phyloP scores from a whole-genome alignment of 2,797 vertebrate genomes.

The Ptychobarbus kaznakovi region DNA sequence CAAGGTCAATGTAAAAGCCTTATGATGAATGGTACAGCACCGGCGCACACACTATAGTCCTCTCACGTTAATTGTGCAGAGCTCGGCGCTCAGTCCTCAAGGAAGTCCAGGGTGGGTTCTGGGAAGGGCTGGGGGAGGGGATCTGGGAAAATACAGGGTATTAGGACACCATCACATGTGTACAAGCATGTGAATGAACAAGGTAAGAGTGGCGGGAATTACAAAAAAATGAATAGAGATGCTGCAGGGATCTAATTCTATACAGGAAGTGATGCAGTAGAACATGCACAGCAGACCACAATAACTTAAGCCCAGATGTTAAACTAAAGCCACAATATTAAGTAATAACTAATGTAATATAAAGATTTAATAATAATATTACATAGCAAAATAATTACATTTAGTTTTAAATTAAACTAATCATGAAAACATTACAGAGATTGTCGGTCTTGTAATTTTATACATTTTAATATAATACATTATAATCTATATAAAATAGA shows the following conservation, averaged over 20 bases:
- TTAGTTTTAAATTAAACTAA: background rate
- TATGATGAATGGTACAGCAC: conserved; percentile 90
- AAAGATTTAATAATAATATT: background rate
- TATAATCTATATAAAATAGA: too few species aligned
- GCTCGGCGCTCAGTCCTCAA: conserved; percentile 56
- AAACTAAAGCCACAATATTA: background rate
- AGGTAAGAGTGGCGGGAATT: background rate
- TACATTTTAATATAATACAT: background rate
- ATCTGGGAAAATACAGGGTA: background rate
- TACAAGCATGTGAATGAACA: background rate
- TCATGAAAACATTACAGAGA: background rate
- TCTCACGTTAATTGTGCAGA: conserved; percentile 87
- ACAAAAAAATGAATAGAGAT: background rate
- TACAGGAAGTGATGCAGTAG: background rate
- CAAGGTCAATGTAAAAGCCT: conserved; percentile 93
- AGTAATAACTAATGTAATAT: background rate
- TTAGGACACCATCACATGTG: background rate
- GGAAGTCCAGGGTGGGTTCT: conserved; percentile 5
- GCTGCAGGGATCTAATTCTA: background rate
- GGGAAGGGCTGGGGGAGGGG: conserved; percentile 5
- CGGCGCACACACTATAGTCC: conserved; percentile 81
- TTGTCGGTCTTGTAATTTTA: background rate
- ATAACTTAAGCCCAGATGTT: background rate
- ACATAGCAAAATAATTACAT: background rate
- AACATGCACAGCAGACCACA: background rate